Percentiles rank a stretch among this genome's conserved stretches.
phyloP scores from a whole-genome alignment of 2,797 vertebrate genomes.

The Myotis pilosus region DNA sequence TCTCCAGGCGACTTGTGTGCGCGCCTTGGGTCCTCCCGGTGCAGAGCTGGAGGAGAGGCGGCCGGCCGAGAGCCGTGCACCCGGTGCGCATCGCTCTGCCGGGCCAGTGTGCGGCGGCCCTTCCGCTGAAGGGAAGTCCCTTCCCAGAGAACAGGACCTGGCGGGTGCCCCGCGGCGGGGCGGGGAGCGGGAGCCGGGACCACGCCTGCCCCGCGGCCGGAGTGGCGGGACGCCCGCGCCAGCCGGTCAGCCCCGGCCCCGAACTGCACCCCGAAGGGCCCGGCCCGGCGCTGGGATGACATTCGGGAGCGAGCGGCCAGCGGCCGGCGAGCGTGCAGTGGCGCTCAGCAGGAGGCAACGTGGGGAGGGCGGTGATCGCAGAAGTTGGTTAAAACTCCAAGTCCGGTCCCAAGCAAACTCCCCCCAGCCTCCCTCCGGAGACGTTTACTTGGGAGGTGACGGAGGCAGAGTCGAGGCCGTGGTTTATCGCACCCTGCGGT shows the following conservation, averaged over 20 bases:
- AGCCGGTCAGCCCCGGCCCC: accelerated
- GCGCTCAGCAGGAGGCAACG: neutral
- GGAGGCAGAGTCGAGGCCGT: neutral
- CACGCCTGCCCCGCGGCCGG: neutral
- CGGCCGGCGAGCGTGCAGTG: too few relatives aligned
- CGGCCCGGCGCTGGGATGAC: neutral
- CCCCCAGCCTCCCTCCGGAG: neutral
- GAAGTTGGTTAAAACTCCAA: neutral
- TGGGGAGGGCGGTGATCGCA: neutral
- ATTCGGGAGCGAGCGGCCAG: too few relatives aligned
- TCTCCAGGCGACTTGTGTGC: neutral
- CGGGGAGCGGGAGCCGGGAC: neutral
- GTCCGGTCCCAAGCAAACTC: too few relatives aligned
- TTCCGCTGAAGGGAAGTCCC: neutral
- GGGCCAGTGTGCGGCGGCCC: accelerated
- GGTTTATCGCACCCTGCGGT: neutral
- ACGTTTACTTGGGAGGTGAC: neutral
- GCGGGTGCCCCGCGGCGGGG: neutral
- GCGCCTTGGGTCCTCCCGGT: neutral
- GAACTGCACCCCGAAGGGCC: neutral
- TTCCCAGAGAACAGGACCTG: accelerated
- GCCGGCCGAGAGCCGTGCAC: neutral
- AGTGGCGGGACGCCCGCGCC: neutral
- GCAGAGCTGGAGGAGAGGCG: neutral
- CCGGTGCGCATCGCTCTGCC: accelerated